phyloP scores from a whole-genome alignment of 2,888 invertebrate genomes.

The Branchipolynoe longqiensis region DNA sequence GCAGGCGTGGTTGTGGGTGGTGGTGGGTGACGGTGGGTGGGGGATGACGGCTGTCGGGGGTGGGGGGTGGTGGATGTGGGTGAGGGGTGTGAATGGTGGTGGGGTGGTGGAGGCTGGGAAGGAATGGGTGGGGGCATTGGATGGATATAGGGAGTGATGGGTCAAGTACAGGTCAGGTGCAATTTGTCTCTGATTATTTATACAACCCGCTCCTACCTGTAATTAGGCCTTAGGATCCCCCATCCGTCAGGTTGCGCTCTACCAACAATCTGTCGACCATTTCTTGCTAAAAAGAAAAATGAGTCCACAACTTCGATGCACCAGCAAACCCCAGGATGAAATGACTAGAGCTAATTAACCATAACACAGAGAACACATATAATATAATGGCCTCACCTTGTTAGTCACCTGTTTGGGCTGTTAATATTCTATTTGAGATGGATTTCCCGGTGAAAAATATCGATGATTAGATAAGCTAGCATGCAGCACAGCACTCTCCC shows the following conservation, averaged over 20 bases:
- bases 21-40: background rate
- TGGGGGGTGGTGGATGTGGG: background rate
- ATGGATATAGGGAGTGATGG: background rate
- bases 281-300: no score
- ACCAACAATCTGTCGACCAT: no score
- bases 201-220: slow-evolving; percentile 28
- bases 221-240: slow-evolving; percentile 13
- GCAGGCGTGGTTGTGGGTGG: background rate
- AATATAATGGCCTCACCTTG: no score
- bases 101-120: background rate
- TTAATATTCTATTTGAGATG: no score
- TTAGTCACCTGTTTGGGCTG: no score
- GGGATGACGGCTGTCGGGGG: background rate
- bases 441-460: no score
- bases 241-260: background rate
- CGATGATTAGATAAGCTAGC: no score
- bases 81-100: background rate
- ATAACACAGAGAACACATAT: no score
- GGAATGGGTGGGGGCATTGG: background rate
- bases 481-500: no score
- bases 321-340: no score
- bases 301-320: no score
- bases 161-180: slow-evolving; percentile 24
- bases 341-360: no score
- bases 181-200: slow-evolving; percentile 56